Percentiles rank a stretch among this genome's conserved stretches.
Conservation (phyloP, 1,140 invertebrate species). For the Saccostrea echinata region DNA sequence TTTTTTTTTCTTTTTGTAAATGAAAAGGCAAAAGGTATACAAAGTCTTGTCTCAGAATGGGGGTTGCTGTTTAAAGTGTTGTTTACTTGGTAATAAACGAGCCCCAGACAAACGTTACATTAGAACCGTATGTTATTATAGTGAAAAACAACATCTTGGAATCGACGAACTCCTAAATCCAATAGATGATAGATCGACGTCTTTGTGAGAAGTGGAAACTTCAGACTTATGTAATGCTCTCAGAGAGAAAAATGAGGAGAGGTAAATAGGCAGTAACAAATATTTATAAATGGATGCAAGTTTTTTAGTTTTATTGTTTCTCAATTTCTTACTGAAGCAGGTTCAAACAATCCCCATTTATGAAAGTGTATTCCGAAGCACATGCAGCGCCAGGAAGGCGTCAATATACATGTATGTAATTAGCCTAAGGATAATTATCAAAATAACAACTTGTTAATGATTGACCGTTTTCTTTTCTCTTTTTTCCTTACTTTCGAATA, state of each 20-base stretch:
- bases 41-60: neutral
- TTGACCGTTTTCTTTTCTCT: too few species aligned
- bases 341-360: neutral
- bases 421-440: neutral
- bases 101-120: neutral
- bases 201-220: neutral
- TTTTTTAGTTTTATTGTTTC: slow-evolving; percentile 13
- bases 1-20: neutral
- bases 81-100: neutral
- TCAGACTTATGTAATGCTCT: neutral
- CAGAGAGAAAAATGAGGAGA: neutral
- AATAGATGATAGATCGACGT: neutral
- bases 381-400: too few species aligned
- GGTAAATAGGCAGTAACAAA: neutral
- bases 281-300: slow-evolving; percentile 12
- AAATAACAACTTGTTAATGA: neutral
- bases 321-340: neutral
- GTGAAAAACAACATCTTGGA: slow-evolving; percentile 12
- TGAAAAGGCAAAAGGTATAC: neutral
- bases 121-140: neutral
- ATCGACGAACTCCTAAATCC: neutral
- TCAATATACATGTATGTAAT: neutral
- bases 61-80: neutral
- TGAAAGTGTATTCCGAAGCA: neutral
- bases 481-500: too few species aligned